Base-by-base conservation (phyloP, 2,888 invertebrate genomes). In the Drosophila demipolita region DNA sequence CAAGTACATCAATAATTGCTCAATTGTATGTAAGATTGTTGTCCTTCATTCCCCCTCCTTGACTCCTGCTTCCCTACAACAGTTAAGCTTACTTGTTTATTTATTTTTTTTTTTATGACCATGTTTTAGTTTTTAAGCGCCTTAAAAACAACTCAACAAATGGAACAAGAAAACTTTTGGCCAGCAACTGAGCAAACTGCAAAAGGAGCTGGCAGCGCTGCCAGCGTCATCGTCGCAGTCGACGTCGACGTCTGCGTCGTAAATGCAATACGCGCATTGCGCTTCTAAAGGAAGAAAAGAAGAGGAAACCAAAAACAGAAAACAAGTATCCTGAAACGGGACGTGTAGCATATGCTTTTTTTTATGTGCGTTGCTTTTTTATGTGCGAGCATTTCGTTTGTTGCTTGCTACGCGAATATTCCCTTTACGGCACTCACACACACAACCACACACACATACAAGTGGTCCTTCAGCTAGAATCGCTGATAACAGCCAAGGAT, bases 301-400 rank as follows among this genome's bases (percentile, higher is more conserved):
- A 53, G 50, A 49, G 6, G 29, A 29, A 5, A 23, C 23, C 23
- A 23, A 23, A 23, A 23, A 57, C 48, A 55, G 54, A 60, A 58
- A 64, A 55, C 55, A 73, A 73, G 66, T 70, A 75, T 80, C 80
- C 75, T 64, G 75, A 70, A 68, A 38, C 75, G 53, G 76, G 55
- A 74, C 61, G 69, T 50, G 38, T 49, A 78, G 81, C 78, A 83
- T 84, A 78, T 89, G 89, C 81, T 87, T 81, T 87, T 84, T 87
- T 81, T 87, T 80, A 76, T 88, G 79, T 81, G 69, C 70, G 59
- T 48, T 73, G 64, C 59, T 66, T 75, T 79, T 83, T 86, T 85
- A 86, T 78, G 75, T 81, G 63, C 68, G 54, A 83, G 74, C 72
- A 89, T 85, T 85, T 71, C 40, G 53, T 23, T 67, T 45, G 73